phyloP scores from a whole-genome alignment of 2,888 invertebrate species.

The Papilio protenor region DNA sequence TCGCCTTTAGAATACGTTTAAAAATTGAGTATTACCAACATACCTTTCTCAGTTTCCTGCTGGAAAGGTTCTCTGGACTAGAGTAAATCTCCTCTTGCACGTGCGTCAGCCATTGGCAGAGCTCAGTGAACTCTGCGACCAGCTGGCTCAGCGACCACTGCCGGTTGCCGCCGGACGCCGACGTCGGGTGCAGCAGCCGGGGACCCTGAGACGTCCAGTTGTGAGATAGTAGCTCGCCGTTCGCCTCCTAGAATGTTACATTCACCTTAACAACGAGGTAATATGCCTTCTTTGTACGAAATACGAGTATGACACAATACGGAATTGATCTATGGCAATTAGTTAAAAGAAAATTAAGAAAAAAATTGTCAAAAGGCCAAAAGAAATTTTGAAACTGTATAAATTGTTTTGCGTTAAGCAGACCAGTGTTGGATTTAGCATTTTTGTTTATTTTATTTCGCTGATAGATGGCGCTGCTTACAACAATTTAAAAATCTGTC shows the following conservation, averaged over 20 bases:
- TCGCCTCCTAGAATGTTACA: constrained; percentile 86
- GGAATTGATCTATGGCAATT: neutral
- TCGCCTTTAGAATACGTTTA: too few relatives aligned
- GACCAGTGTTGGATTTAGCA: neutral
- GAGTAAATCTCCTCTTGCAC: constrained; percentile 91
- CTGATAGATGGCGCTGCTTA: constrained; percentile 4
- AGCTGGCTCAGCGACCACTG: constrained; percentile 91
- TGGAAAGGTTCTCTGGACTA: constrained; percentile 88
- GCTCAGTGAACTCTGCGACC: constrained; percentile 90
- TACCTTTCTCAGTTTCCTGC: constrained; percentile 88
- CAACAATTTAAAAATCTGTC: neutral
- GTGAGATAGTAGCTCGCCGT: constrained; percentile 88
- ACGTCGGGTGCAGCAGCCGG: constrained; percentile 68
- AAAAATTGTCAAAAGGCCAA: neutral
- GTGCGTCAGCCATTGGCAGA: constrained; percentile 91
- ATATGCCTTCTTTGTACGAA: neutral
- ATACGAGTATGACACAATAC: neutral
- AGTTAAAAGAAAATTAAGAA: too few relatives aligned
- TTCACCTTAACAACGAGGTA: neutral
- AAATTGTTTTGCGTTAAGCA: neutral
- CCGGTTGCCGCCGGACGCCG: constrained; percentile 74
- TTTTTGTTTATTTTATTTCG: neutral
- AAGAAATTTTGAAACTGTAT: neutral
- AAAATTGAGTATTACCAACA: constrained; percentile 50
- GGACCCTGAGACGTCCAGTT: constrained; percentile 78